Base-by-base conservation (phyloP, 2,888 invertebrate genomes). In the Chelonus formosanus region DNA sequence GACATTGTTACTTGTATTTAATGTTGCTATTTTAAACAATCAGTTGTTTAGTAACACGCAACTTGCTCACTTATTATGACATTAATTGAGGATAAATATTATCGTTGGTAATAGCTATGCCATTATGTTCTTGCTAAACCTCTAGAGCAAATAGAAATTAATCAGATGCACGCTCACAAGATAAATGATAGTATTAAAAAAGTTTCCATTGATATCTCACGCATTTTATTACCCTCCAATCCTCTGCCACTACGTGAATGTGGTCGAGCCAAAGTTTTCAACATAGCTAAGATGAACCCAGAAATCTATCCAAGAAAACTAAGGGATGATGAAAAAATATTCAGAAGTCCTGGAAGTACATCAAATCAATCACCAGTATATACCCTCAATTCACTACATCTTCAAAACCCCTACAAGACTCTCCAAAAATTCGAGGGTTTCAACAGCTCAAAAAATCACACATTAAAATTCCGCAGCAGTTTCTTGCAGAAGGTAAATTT, bases 331-430 rank as follows among this genome's bases (percentile, higher is more conserved):
- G 72, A 66, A 45, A 3, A 60, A 7, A 63, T 67, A 10, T 45
- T 70, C 20, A 71, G 69, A 63, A 76, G 74, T 36, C 32, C 68
- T 63, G 72, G 69, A 44, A 71, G 74, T 34, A 35, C 68, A 0
- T 59, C 20, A 40, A 44, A 57, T 35, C 44, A 43, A 8, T 40
- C 60, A 8, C 60, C 70, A 5, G 74, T 76, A 1, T 73, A 73
- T 35, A 72, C 74, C 2, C 71, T 79, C 52, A 76, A 78, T 53
- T 76, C 75, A 3, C 55, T 78, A 10, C 77, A 79, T 55, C 62
- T 80, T 3, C 78, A 78, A 63, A 76, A 78, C 71, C 73, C 74
- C 6, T 79, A 80, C 63, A 75, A 63, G 59, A 56, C 71, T 3
- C 65, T 73, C 0, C 73, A 74, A 60, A 70, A 67, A 35, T 57